Conservation (phyloP, 2,888 invertebrate genomes). For the Drosophila stalkeri region DNA sequence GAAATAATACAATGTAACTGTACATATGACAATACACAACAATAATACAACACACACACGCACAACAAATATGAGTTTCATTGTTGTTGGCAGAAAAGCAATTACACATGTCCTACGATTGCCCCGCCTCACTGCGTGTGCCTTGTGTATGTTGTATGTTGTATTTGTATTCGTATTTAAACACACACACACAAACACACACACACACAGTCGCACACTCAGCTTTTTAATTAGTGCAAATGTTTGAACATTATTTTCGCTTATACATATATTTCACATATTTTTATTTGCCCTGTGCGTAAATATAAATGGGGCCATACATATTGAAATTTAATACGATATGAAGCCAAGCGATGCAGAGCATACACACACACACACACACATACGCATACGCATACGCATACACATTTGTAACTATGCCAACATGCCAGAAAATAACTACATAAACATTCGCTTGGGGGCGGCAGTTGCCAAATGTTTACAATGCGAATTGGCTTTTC, state of each 20-base stretch:
- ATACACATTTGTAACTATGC: conserved; percentile 15
- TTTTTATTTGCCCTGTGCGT: conserved; percentile 64
- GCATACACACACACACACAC: conserved; percentile 3
- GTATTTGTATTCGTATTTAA: conserved; percentile 41
- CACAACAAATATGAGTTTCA: conserved; percentile 29
- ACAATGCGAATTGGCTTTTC: conserved; percentile 52
- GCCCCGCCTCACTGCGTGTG: conserved; percentile 25
- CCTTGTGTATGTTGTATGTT: conserved; percentile 26
- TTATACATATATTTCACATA: conserved; percentile 44
- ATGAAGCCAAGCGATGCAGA: conserved; percentile 21
- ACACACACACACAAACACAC: conserved; percentile 16
- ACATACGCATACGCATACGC: not conserved
- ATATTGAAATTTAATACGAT: conserved; percentile 59
- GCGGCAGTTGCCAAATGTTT: conserved; percentile 43
- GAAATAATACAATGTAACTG: conserved; percentile 42
- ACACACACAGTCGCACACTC: conserved; percentile 21
- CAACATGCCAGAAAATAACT: conserved; percentile 36
- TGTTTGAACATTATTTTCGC: conserved; percentile 77
- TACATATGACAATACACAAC: conserved; percentile 40
- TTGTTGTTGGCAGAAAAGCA: conserved; percentile 62
- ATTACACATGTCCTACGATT: conserved; percentile 71
- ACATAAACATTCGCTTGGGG: conserved; percentile 33
- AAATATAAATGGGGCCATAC: conserved; percentile 54
- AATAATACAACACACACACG: conserved; percentile 22
- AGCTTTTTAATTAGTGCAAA: conserved; percentile 73